Percentiles rank a stretch among this genome's conserved stretches.
phyloP scores from a whole-genome alignment of 1,140 invertebrate species.

The Drosophila micromelanica region DNA sequence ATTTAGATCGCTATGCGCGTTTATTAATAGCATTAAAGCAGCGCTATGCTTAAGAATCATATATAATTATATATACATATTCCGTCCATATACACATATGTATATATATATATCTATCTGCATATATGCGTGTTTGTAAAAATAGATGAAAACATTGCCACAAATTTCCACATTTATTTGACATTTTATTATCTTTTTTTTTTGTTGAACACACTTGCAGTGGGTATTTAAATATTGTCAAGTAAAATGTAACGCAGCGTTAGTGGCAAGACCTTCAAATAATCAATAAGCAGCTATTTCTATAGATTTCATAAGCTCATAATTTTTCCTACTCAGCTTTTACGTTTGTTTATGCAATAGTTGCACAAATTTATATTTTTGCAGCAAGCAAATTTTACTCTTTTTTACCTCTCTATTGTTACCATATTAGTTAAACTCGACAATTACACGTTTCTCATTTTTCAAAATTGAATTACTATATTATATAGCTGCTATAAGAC shows the following conservation, averaged over 20 bases:
- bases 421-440: no score
- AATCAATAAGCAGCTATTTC: no score
- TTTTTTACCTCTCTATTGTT: no score
- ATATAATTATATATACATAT: constrained; percentile 4
- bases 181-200: constrained; percentile 38
- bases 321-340: no score
- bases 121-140: constrained; percentile 35
- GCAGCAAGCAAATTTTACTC: no score
- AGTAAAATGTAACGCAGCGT: background rate
- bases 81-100: background rate
- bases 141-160: constrained; percentile 62
- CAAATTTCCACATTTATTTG: constrained; percentile 50
- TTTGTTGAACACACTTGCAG: constrained; percentile 21
- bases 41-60: constrained; percentile 1
- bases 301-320: no score
- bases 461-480: no score
- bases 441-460: no score
- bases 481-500: no score
- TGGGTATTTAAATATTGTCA: background rate
- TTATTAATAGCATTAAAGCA: constrained; percentile 19
- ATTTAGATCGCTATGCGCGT: constrained; percentile 39
- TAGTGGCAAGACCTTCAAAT: no score
- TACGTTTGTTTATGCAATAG: no score
- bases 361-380: no score
- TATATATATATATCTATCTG: background rate